Evolutionary conservation across 2,888 invertebrate genomes (phyloP).

Genomic region (Anodontia alba): DNA sequence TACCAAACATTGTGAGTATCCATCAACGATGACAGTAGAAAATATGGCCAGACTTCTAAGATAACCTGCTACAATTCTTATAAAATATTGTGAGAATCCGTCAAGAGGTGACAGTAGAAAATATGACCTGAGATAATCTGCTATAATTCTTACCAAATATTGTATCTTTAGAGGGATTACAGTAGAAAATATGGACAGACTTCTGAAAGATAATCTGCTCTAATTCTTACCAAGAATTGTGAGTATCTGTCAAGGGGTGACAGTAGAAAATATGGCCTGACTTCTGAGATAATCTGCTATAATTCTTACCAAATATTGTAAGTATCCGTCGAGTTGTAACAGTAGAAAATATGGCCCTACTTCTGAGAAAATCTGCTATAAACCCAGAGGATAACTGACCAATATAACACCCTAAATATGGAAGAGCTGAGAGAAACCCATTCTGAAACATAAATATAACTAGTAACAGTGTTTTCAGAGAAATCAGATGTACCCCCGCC

Average conservation of each 20-base stretch:
- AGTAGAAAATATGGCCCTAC: slow-evolving; percentile 69
- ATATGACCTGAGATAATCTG: slow-evolving; percentile 88
- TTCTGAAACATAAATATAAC: slow-evolving; percentile 88
- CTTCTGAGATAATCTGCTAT: slow-evolving; percentile 88
- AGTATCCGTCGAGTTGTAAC: slow-evolving; percentile 68
- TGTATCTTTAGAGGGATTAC: too few relatives aligned
- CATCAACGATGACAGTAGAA: background rate
- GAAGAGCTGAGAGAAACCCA: slow-evolving; percentile 93
- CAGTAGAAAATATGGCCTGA: slow-evolving; percentile 68
- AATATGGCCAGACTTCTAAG: slow-evolving; percentile 85
- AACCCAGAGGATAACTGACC: slow-evolving; percentile 92
- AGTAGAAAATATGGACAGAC: too few relatives aligned
- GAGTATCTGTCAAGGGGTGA: slow-evolving; percentile 68
- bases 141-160: too few relatives aligned
- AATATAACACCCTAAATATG: slow-evolving; percentile 95
- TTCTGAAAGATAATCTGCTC: slow-evolving; percentile 83
- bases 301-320: slow-evolving; percentile 75
- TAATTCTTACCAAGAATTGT: slow-evolving; percentile 68
- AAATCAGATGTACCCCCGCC: too few relatives aligned
- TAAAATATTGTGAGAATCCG: slow-evolving; percentile 72
- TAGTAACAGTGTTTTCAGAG: too few relatives aligned
- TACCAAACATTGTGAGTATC: background rate
- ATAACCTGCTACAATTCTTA: slow-evolving; percentile 91
- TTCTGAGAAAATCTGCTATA: slow-evolving; percentile 91
- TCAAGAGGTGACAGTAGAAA: slow-evolving; percentile 71